These are phyloP conservation scores for Caiman crocodilus DNA, from an alignment of 2,797 vertebrate species.

Conservation along the genomic window DNA sequence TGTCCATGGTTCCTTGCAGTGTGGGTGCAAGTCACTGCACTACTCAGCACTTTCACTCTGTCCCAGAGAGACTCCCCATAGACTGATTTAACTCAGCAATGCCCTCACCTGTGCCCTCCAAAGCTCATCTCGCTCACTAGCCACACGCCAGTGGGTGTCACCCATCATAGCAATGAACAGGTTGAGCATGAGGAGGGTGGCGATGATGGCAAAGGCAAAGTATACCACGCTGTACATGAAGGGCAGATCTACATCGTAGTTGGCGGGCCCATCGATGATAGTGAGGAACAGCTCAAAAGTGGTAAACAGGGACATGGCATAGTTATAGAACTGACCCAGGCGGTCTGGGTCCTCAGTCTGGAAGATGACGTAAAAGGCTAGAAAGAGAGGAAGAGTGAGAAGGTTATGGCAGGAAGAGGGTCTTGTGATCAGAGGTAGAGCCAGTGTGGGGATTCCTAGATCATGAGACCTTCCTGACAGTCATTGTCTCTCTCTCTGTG, in stretches of 20 bases:
- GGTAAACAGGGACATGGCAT: conserved; percentile 82
- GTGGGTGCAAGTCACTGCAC: neutral
- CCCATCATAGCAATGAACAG: conserved; percentile 87
- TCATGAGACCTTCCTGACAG: neutral
- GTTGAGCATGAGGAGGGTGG: conserved; percentile 85
- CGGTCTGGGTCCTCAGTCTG: conserved; percentile 81
- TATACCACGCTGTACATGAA: conserved; percentile 83
- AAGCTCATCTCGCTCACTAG: conserved; percentile 83
- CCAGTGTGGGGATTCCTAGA: neutral
- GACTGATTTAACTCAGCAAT: neutral
- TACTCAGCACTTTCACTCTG: neutral
- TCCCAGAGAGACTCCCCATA: neutral
- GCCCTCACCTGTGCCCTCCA: conserved; percentile 83
- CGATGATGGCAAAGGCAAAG: conserved; percentile 81
- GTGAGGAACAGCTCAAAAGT: conserved; percentile 87
- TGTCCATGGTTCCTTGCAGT: neutral
- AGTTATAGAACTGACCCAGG: conserved; percentile 82
- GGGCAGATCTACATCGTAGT: conserved; percentile 81
- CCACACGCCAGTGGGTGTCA: conserved; percentile 85
- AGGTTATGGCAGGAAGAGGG: neutral
- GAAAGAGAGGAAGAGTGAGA: neutral
- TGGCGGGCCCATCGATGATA: conserved; percentile 84
- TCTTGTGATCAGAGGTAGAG: neutral
- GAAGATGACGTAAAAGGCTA: conserved; percentile 85
- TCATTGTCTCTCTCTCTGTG: neutral